Conservation (phyloP, 2,113 vertebrate species). For the Lanius ludovicianus region DNA sequence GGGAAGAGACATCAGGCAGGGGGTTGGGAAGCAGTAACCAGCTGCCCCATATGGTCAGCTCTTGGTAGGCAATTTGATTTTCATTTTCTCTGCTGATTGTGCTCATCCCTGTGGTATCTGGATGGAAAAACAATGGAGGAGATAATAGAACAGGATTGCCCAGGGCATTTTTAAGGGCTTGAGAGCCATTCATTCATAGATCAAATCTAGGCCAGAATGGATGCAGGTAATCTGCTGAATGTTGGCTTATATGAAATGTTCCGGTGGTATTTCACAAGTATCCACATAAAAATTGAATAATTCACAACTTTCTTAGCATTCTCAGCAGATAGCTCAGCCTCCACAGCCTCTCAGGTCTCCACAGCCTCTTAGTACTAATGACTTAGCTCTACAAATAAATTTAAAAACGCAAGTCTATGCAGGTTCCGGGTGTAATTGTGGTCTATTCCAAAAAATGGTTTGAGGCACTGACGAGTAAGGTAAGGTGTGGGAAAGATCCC, state of each 20-base stretch:
- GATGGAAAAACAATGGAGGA: conserved; percentile 60
- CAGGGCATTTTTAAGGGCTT: conserved; percentile 46
- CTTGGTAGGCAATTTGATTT: conserved; percentile 66
- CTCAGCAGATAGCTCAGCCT: conserved; percentile 31
- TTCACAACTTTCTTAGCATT: conserved; percentile 57
- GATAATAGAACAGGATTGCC: conserved; percentile 57
- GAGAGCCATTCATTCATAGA: conserved; percentile 57
- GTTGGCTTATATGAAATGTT: conserved; percentile 28
- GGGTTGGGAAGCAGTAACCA: conserved; percentile 50
- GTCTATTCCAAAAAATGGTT: conserved; percentile 60
- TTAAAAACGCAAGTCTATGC: conserved; percentile 44
- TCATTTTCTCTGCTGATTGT: conserved; percentile 67
- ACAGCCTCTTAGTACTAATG: conserved; percentile 21
- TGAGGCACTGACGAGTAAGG: conserved; percentile 50
- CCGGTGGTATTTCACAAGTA: conserved; percentile 29
- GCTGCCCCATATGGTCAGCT: conserved; percentile 68
- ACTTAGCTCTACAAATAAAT: conserved; percentile 43
- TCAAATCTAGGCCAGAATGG: conserved; percentile 56
- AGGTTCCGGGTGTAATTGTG: conserved; percentile 23
- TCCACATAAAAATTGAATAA: conserved; percentile 43
- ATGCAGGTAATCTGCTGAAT: conserved; percentile 56
- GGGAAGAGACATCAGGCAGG: conserved; percentile 43
- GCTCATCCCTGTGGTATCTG: conserved; percentile 64
- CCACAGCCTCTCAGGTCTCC: neutral
- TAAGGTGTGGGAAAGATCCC: conserved; percentile 63